Percentiles rank a stretch among this genome's conserved stretches.
These are phyloP conservation scores for Theropithecus gelada DNA, from an alignment of 2,113 vertebrate species.

Conservation along the genomic window DNA sequence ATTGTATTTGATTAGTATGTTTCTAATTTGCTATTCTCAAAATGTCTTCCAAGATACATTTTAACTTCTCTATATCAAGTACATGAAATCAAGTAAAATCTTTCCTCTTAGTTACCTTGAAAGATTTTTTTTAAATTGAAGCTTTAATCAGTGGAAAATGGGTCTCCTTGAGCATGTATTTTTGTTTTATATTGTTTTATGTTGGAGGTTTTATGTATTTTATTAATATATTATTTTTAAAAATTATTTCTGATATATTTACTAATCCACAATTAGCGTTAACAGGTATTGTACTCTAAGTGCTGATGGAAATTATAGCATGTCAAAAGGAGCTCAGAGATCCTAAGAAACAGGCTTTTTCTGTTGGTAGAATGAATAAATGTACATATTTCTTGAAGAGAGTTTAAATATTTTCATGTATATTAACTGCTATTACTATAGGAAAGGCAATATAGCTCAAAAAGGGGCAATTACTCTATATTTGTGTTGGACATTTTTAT, in stretches of 20 bases:
- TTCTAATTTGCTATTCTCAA: constrained; percentile 1
- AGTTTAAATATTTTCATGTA: constrained; percentile 40
- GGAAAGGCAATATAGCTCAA: background rate
- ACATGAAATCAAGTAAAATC: background rate
- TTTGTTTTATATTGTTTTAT: constrained; percentile 28
- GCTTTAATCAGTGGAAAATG: constrained; percentile 1
- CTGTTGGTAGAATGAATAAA: constrained; percentile 13
- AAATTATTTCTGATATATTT: background rate
- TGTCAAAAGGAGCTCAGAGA: background rate
- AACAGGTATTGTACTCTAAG: background rate
- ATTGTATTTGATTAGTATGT: background rate
- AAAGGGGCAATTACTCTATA: background rate
- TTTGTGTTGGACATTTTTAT: background rate
- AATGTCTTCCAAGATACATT: background rate
- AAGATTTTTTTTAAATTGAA: constrained; percentile 40
- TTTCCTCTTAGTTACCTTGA: constrained; percentile 33
- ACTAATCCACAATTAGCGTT: background rate
- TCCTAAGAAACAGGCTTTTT: constrained; percentile 16
- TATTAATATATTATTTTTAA: constrained; percentile 27
- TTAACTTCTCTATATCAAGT: background rate
- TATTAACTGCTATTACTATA: background rate
- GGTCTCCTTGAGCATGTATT: background rate
- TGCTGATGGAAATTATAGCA: background rate
- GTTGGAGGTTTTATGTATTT: background rate
- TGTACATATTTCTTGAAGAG: background rate